Evolutionary conservation across 2,113 vertebrate species (phyloP).

Genomic region (Alexandromys fortis): DNA sequence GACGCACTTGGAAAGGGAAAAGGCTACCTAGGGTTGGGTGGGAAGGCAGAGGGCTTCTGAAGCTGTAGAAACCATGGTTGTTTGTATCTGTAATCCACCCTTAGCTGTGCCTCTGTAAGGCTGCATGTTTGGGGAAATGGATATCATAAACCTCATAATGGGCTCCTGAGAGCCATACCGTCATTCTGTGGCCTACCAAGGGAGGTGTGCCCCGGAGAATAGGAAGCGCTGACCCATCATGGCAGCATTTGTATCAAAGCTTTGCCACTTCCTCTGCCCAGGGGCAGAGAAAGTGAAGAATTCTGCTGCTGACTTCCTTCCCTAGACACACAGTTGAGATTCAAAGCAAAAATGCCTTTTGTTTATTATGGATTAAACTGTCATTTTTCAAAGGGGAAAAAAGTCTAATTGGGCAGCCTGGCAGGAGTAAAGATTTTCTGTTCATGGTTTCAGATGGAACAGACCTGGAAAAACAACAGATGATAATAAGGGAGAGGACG

Average conservation of each 20-base stretch:
- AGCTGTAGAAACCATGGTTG: neutral
- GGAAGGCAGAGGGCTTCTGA: neutral
- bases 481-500: slow-evolving; percentile 87
- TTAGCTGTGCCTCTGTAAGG: neutral
- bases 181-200: no score
- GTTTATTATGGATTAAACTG: neutral
- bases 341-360: slow-evolving; percentile 7
- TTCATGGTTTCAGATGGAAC: slow-evolving; percentile 68
- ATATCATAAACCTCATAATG: neutral
- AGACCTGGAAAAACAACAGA: slow-evolving; percentile 73
- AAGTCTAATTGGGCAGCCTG: neutral
- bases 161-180: neutral
- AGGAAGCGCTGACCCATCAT: accelerated
- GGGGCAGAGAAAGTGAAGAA: neutral
- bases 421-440: slow-evolving; percentile 9
- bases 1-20: neutral
- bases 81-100: neutral
- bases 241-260: neutral
- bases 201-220: accelerated
- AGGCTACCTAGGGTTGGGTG: neutral
- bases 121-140: neutral
- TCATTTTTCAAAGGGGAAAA: neutral
- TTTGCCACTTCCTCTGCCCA: neutral
- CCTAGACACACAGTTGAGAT: neutral
- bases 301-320: neutral